Conservation (phyloP, 1,140 invertebrate genomes). For the Caerostris darwini region DNA sequence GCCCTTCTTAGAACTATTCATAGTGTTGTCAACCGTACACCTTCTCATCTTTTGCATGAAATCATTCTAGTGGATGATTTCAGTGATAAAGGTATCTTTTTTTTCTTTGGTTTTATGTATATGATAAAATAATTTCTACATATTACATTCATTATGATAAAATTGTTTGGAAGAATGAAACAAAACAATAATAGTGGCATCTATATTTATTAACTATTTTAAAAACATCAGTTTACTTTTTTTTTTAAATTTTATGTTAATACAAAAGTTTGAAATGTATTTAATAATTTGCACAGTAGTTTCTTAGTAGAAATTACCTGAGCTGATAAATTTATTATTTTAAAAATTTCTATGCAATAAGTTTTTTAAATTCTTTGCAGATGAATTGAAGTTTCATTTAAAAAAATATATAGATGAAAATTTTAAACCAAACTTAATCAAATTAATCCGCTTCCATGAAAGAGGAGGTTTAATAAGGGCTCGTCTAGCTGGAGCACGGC, state of each 20-base stretch:
- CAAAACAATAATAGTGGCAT: too few species aligned
- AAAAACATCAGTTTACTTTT: too few species aligned
- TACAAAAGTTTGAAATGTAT: conserved; percentile 17
- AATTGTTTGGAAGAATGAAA: too few species aligned
- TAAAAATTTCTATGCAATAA: background rate
- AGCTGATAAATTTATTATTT: too few species aligned
- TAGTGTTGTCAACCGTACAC: conserved; percentile 92
- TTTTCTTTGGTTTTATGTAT: too few species aligned
- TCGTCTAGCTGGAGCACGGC: conserved; percentile 89
- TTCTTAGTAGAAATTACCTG: too few species aligned
- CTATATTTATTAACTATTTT: too few species aligned
- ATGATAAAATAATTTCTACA: too few species aligned
- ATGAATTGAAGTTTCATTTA: conserved; percentile 88
- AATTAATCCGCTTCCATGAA: conserved; percentile 88
- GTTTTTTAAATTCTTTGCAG: conserved; percentile 81
- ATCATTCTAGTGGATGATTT: conserved; percentile 95
- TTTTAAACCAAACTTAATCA: conserved; percentile 85
- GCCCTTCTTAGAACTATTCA: conserved; percentile 92
- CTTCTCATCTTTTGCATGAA: conserved; percentile 87
- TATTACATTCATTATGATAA: too few species aligned
- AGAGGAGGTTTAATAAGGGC: conserved; percentile 93
- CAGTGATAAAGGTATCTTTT: conserved; percentile 86
- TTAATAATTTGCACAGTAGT: conserved; percentile 3
- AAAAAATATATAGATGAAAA: conserved; percentile 87
- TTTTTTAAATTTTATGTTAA: too few species aligned